These are phyloP conservation scores for Nephrotoma guestfalica DNA, from an alignment of 2,888 invertebrate genomes.

Conservation along the genomic window DNA sequence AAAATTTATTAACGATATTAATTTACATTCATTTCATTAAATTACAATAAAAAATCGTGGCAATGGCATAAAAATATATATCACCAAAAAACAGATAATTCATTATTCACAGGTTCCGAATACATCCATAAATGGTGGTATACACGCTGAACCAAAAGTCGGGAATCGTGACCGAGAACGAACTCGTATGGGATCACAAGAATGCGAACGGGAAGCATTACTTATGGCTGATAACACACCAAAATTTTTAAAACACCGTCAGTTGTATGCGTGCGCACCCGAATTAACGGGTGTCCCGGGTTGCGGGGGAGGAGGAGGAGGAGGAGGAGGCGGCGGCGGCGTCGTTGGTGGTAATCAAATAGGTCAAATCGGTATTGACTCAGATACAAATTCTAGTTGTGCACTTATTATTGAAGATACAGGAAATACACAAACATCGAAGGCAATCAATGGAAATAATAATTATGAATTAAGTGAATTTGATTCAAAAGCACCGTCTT, in stretches of 20 bases:
- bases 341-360: slow-evolving; percentile 14
- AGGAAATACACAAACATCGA: slow-evolving; percentile 29
- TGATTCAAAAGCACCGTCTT: slow-evolving; percentile 25
- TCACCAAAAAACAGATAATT: neutral
- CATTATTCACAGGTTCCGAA: slow-evolving; percentile 12
- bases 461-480: slow-evolving; percentile 68
- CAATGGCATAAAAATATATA: neutral
- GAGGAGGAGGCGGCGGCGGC: neutral
- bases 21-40: neutral
- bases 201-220: slow-evolving; percentile 17
- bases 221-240: slow-evolving; percentile 15
- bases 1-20: neutral
- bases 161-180: slow-evolving; percentile 16
- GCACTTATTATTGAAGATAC: slow-evolving; percentile 36
- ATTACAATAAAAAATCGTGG: neutral
- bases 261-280: slow-evolving; percentile 14
- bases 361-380: slow-evolving; percentile 37
- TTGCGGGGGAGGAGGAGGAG: neutral
- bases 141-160: slow-evolving; percentile 16
- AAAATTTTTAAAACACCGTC: slow-evolving; percentile 14
- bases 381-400: slow-evolving; percentile 41
- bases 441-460: slow-evolving; percentile 57
- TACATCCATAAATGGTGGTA: slow-evolving; percentile 16
- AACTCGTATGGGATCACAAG: slow-evolving; percentile 16
- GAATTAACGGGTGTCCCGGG: neutral